A percentile compares a stretch with the other conserved stretches of the same genome.
Conservation (phyloP, 2,113 vertebrate species). For the Mirounga angustirostris region DNA sequence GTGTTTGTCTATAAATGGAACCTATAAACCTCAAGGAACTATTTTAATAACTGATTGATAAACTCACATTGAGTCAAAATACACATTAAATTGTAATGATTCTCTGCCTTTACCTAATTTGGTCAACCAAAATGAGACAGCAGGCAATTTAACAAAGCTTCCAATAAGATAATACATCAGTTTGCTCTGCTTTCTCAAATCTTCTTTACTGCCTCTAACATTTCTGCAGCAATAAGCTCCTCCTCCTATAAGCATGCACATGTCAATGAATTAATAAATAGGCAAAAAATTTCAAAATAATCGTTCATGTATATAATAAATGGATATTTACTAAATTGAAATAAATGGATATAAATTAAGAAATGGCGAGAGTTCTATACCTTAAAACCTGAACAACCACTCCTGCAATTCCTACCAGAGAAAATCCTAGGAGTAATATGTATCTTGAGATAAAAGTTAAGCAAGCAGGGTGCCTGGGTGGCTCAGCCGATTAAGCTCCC, state of each 20-base stretch:
- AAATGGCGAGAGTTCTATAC: not conserved
- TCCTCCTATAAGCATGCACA: not conserved
- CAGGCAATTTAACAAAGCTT: not conserved
- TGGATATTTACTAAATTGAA: not conserved
- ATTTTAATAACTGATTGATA: constrained; percentile 14
- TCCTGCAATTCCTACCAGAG: not conserved
- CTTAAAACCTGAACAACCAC: not conserved
- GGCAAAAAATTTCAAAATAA: not conserved
- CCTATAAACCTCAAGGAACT: not conserved
- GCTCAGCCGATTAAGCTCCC: not conserved
- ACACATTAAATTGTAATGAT: constrained; percentile 19
- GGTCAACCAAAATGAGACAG: not conserved
- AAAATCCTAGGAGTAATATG: not conserved
- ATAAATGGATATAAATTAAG: not conserved
- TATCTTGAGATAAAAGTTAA: not conserved
- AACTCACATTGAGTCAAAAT: not conserved
- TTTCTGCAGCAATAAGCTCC: not conserved
- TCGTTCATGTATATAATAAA: not conserved
- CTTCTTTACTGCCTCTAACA: not conserved
- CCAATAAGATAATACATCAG: not conserved
- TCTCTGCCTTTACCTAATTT: constrained; percentile 23
- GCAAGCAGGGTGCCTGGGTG: not conserved
- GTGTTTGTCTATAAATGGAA: not conserved
- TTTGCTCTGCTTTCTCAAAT: not conserved
- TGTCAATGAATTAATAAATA: not conserved